phyloP scores from a whole-genome alignment of 2,797 vertebrate species.

The Bucorvus abyssinicus region DNA sequence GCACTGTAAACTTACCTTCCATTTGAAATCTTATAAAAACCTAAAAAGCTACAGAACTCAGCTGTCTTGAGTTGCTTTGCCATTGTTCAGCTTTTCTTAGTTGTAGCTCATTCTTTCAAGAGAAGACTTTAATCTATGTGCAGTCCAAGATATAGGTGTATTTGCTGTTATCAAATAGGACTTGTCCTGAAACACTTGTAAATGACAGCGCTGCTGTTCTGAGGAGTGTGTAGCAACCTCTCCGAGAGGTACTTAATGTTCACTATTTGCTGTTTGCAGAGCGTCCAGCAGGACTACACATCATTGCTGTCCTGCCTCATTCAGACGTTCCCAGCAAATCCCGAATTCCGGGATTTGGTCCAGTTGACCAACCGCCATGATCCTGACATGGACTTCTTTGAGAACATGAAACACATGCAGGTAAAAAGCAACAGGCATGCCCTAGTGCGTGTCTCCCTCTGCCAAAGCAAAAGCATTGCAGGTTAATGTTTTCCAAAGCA shows the following conservation, averaged over 20 bases:
- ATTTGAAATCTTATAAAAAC: neutral
- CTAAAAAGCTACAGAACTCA: neutral
- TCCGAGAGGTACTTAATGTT: neutral
- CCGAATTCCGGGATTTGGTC: conserved; percentile 90
- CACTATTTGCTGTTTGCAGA: conserved; percentile 75
- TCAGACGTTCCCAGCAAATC: conserved; percentile 84
- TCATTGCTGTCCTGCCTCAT: conserved; percentile 90
- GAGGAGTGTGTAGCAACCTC: neutral
- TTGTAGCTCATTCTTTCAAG: neutral
- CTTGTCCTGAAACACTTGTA: neutral
- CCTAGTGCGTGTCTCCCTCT: neutral
- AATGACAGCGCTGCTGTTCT: neutral
- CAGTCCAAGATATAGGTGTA: neutral
- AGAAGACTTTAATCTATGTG: neutral
- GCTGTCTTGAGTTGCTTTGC: neutral
- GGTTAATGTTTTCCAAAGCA: neutral
- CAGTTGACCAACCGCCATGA: conserved; percentile 90
- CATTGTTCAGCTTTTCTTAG: neutral
- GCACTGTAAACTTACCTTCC: neutral
- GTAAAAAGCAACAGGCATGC: conserved; percentile 66
- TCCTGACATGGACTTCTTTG: conserved; percentile 96
- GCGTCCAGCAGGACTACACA: conserved; percentile 91
- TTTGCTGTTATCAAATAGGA: neutral
- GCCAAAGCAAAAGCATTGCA: neutral
- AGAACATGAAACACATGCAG: conserved; percentile 99